Percentiles rank a stretch among this genome's conserved stretches.
Conservation (phyloP, 2,113 vertebrate species). For the Aramus guarauna region DNA sequence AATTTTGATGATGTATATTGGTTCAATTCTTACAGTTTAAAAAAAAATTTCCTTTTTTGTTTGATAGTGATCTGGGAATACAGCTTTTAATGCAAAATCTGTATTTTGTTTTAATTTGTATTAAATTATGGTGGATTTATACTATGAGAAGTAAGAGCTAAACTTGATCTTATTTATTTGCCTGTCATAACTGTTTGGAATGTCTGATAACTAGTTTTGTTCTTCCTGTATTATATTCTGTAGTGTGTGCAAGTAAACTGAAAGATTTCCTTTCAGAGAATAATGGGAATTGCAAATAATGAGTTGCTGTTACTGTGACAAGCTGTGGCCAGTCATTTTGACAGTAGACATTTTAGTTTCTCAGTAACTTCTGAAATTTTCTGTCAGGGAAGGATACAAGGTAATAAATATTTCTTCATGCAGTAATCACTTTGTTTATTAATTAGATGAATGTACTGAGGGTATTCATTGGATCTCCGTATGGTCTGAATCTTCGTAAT, state of each 20-base stretch:
- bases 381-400: neutral
- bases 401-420: neutral
- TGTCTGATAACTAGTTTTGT: neutral
- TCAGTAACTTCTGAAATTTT: neutral
- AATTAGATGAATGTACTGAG: constrained; percentile 74
- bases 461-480: constrained; percentile 75
- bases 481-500: constrained; percentile 80
- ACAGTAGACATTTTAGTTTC: neutral
- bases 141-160: neutral
- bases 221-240: neutral
- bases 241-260: neutral
- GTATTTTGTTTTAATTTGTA: neutral
- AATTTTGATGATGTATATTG: neutral
- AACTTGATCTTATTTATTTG: neutral
- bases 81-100: neutral
- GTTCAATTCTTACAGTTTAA: neutral
- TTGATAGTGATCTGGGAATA: neutral
- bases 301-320: neutral
- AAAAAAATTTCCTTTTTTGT: neutral
- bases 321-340: neutral
- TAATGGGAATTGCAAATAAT: neutral
- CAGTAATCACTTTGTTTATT: neutral
- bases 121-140: neutral
- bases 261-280: neutral
- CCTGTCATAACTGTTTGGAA: neutral